Conservation (phyloP, 2,888 invertebrate genomes). For the Amblyjoppa proteus region DNA sequence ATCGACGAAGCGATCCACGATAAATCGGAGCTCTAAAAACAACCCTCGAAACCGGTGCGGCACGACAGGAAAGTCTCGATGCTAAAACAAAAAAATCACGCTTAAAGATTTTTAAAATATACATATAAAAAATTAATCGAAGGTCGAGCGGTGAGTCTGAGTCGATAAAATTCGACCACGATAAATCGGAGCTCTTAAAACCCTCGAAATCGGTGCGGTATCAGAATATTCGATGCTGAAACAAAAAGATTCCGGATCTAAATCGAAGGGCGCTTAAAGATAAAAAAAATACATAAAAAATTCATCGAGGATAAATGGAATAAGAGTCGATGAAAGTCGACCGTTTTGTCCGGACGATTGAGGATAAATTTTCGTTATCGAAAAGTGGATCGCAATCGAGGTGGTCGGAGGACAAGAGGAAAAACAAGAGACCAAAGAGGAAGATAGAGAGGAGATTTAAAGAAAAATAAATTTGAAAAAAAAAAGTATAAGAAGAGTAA, state of each 20-base stretch:
- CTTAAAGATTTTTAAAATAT: background rate
- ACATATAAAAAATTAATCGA: background rate
- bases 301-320: background rate
- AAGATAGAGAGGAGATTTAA: constrained; percentile 10
- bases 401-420: constrained; percentile 4
- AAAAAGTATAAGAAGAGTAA: constrained; percentile 24
- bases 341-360: background rate
- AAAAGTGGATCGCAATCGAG: constrained; percentile 51
- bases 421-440: constrained; percentile 27
- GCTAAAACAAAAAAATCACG: background rate
- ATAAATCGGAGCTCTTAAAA: too few relatives aligned
- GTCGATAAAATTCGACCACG: too few relatives aligned
- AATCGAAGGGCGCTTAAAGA: background rate
- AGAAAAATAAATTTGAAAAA: constrained; percentile 1
- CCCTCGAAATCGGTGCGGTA: background rate
- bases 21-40: constrained; percentile 27
- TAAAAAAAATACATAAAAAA: background rate
- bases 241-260: background rate
- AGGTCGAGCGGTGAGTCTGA: too few relatives aligned
- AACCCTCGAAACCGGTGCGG: background rate
- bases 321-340: background rate
- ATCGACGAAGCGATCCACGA: constrained; percentile 19
- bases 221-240: too few relatives aligned
- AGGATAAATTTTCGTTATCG: background rate
- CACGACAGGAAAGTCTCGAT: too few relatives aligned